A percentile compares a stretch with the other conserved stretches of the same genome.
Evolutionary conservation across 2,888 invertebrate genomes (phyloP).

Genomic region (Ditylenchus weischeri): DNA sequence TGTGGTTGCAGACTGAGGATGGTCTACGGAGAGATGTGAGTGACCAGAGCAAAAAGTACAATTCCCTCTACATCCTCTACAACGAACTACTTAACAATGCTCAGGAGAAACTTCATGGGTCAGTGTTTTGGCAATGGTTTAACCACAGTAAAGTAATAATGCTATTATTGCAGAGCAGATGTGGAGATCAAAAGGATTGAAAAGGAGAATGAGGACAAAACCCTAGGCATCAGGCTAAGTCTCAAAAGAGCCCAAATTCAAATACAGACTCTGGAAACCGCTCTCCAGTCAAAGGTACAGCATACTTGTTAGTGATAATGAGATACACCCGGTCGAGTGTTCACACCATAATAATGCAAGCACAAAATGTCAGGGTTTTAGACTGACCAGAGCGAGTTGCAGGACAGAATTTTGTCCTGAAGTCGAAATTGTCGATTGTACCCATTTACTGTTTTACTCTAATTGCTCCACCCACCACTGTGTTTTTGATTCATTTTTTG

Average conservation of each 20-base stretch:
- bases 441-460: too few species aligned
- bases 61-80: slow-evolving; percentile 18
- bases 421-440: too few species aligned
- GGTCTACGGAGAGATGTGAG: slow-evolving; percentile 1
- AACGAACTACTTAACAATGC: slow-evolving; percentile 18
- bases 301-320: too few species aligned
- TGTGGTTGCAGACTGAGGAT: slow-evolving; percentile 12
- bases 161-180: slow-evolving; percentile 1
- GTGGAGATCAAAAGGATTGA: slow-evolving; percentile 5
- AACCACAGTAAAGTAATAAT: not conserved
- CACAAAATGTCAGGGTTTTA: too few species aligned
- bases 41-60: slow-evolving; percentile 13
- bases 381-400: too few species aligned
- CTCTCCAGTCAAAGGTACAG: slow-evolving; percentile 14
- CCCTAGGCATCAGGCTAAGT: slow-evolving; percentile 15
- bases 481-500: too few species aligned
- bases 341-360: too few species aligned
- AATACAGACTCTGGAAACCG: slow-evolving; percentile 10
- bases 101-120: slow-evolving; percentile 15
- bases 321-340: too few species aligned
- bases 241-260: slow-evolving; percentile 17
- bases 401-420: too few species aligned
- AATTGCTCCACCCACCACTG: too few species aligned
- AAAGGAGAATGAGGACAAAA: slow-evolving; percentile 15
- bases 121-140: not conserved